phyloP scores from a whole-genome alignment of 2,888 invertebrate genomes.

The Harmothoe impar region DNA sequence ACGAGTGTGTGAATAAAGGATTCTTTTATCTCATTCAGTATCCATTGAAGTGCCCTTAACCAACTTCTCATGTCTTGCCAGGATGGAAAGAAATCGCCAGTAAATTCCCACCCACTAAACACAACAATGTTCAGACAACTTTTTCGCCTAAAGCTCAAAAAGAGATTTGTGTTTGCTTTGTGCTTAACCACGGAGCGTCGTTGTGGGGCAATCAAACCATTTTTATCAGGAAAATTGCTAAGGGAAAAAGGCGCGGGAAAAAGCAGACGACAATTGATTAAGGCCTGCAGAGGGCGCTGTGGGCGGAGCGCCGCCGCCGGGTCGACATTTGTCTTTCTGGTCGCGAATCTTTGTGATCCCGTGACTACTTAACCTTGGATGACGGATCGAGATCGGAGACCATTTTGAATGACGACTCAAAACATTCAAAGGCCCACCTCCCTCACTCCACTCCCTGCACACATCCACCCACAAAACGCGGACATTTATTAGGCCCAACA shows the following conservation, averaged over 20 bases:
- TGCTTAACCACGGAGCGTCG: slow-evolving; percentile 24
- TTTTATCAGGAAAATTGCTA: not conserved
- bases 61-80: not conserved
- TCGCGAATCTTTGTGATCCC: slow-evolving; percentile 34
- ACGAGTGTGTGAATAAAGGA: not conserved
- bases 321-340: slow-evolving; percentile 42
- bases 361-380: slow-evolving; percentile 59
- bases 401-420: slow-evolving; percentile 14
- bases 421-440: not conserved
- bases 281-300: slow-evolving; percentile 33
- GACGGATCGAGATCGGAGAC: slow-evolving; percentile 44
- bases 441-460: not conserved
- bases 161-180: not conserved
- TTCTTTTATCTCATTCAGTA: not conserved
- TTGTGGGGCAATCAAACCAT: slow-evolving; percentile 10
- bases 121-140: not conserved
- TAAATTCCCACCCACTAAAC: not conserved
- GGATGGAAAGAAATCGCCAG: not conserved
- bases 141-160: not conserved
- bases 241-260: slow-evolving; percentile 37
- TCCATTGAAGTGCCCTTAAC: slow-evolving; percentile 5
- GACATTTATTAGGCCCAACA: not conserved
- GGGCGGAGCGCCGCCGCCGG: slow-evolving; percentile 11
- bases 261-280: slow-evolving; percentile 47
- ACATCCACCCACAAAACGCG: not conserved